Evolutionary conservation across 2,888 invertebrate species (phyloP), one percentile per base, ranked within the genome.

Genomic region (Drosophila rubida): DNA sequence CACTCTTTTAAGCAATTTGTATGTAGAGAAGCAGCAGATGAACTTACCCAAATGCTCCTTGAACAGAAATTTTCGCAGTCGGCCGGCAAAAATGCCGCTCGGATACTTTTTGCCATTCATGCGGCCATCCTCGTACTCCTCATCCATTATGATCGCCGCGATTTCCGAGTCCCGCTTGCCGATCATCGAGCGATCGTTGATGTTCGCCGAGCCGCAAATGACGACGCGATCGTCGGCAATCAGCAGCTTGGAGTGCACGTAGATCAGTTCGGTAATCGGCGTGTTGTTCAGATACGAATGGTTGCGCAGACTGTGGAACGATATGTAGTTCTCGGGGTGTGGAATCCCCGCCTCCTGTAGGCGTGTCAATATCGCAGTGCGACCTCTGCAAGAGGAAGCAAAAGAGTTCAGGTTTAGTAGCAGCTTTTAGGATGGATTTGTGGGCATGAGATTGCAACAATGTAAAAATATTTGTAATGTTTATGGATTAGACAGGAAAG

Each of bases 201-300:
- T 98, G 90, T 99, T 99, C 0, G 99, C 99, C 4, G 98, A 99
- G 14, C 99, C 99, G 86, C 99, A 98, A 71, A 99, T 98, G 0
- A 97, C 95, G 2, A 95, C 93, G 77, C 95, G 95, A 91, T 99
- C 99, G 90, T 99, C 99, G 0, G 96, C 96, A 68, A 99, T 97
- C 92, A 99, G 94, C 62, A 99, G 92, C 92, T 99, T 99, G 62
- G 98, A 98, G 92, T 99, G 99, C 11, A 99, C 98, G 92, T 99
- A 99, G 60, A 99, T 95, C 7, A 99, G 93, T 91, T 99, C 99
- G 0, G 98, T 97, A 46, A 98, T 95, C 41, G 97, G 95, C 81
- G 95, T 95, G 19, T 95, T 96, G 78, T 96, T 95, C 4, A 98
- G 92, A 60, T 94, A 93, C 0, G 96, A 95, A 93, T 97, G 96